A percentile compares a stretch with the other conserved stretches of the same genome.
Evolutionary conservation across 2,797 vertebrate genomes (phyloP).

Genomic region (Menidia menidia): DNA sequence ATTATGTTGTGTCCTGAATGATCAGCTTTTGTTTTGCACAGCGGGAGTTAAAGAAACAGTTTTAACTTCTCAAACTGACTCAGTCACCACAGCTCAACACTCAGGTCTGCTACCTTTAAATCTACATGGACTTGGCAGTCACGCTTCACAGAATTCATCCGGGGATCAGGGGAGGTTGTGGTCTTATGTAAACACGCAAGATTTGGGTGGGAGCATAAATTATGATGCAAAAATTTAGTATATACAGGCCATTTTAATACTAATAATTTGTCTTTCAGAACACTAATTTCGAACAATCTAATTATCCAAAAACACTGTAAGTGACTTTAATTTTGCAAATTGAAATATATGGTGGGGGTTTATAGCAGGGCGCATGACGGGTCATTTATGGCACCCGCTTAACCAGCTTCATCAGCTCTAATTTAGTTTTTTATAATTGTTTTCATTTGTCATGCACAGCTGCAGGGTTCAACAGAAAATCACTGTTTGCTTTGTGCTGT

Average conservation of each 20-base stretch:
- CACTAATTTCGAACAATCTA: background rate
- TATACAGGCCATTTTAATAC: background rate
- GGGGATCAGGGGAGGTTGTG: background rate
- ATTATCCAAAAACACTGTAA: background rate
- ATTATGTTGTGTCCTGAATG: too few species aligned
- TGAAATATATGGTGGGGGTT: conserved; percentile 3
- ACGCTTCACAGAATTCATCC: too few species aligned
- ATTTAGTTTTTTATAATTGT: background rate
- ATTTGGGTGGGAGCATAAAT: background rate
- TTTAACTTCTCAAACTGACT: too few species aligned
- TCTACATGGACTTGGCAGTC: background rate
- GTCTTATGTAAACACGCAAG: background rate
- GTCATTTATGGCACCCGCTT: background rate
- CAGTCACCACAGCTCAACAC: background rate
- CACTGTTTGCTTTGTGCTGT: background rate
- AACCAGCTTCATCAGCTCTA: background rate
- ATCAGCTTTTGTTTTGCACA: too few species aligned
- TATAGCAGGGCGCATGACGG: background rate
- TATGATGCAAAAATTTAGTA: background rate
- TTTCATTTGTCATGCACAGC: background rate
- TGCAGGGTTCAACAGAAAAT: conserved; percentile 3
- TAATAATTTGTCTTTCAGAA: background rate
- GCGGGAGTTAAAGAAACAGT: too few species aligned
- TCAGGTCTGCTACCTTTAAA: conserved; percentile 1
- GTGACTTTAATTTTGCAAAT: background rate